Evolutionary conservation across 2,113 vertebrate species (phyloP).

Genomic region (Narcine bancroftii): DNA sequence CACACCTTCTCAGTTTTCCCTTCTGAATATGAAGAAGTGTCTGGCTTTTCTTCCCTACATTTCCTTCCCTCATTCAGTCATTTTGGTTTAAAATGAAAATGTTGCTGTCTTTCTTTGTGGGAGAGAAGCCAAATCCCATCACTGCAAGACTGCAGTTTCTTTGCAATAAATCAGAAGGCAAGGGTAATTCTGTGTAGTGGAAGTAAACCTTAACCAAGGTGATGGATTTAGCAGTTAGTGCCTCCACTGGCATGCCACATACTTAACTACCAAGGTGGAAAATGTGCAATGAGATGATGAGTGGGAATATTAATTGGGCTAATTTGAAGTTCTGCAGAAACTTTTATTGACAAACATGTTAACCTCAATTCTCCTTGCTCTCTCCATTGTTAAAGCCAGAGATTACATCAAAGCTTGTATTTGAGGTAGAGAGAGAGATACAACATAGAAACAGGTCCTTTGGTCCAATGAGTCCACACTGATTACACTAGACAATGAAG

Average conservation of each 20-base stretch:
- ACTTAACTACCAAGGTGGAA: not conserved
- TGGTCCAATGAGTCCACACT: too few relatives aligned
- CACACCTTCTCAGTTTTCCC: not conserved
- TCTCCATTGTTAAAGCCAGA: too few relatives aligned
- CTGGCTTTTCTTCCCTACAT: not conserved
- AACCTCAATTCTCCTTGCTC: too few relatives aligned
- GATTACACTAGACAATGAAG: too few relatives aligned
- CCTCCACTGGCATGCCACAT: not conserved
- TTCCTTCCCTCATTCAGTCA: not conserved
- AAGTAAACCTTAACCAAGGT: not conserved
- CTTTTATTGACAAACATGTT: not conserved
- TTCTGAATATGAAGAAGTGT: constrained; percentile 5
- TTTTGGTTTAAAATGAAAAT: not conserved
- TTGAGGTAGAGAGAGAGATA: too few relatives aligned
- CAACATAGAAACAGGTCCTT: too few relatives aligned
- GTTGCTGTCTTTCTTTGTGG: not conserved
- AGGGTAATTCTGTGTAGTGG: too few relatives aligned
- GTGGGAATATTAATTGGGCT: not conserved
- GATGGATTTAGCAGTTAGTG: not conserved
- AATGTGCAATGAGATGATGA: not conserved
- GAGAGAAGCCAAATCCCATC: not conserved
- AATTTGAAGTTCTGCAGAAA: not conserved
- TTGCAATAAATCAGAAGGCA: not conserved
- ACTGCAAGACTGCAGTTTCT: not conserved
- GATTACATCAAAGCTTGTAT: too few relatives aligned